Evolutionary conservation across 1,140 invertebrate species (phyloP), one percentile per base, ranked within the genome.

Genomic region (Tetragnatha versicolor): DNA sequence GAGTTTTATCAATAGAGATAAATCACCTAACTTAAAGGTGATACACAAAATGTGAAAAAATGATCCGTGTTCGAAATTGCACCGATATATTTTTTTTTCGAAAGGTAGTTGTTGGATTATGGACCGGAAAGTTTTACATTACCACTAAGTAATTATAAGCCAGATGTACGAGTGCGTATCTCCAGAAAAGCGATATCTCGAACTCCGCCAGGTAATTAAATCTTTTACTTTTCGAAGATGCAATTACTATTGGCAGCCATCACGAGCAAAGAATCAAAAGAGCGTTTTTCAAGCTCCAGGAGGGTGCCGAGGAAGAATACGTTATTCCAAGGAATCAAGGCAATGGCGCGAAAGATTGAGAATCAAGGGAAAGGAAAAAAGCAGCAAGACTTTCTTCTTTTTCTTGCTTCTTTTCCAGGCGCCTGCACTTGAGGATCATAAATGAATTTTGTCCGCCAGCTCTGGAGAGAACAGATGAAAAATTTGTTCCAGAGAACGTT

Each of bases 381-480:
- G 20, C 27, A 60, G 51, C 37, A 47, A 20, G 10, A 42, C 61
- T 65, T 65, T 27, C 39, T 42, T 68, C 6, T 35, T 27, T 73
- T 60, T 70, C 39, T 55, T 53, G 37, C 27, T 69, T 37, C 45
- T 69, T 69, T 69, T 53, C 47, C 53, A 73, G 69, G 37, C 51
- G 35, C 55, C 55, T 73, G 69, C 53, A 45, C 27, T 60, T 73
- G 69, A 73, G 60, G 72, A 76, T 65, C 73, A 76, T 66, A 76
- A 76, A 76, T 76, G 73, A 76, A 63, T 76, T 66, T 76, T 65
- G 60, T 65, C 65, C 60, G 47, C 29, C n/a, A 33, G 72, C 33
- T 49, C 22, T 5, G 6, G 45, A 35, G 73, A 63, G 73, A 73
- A 73, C 53, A 42, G 70, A 65, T 65, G 73, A 76, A 76, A 76